phyloP scores from a whole-genome alignment of 2,113 vertebrate genomes.

The Pimephales promelas region DNA sequence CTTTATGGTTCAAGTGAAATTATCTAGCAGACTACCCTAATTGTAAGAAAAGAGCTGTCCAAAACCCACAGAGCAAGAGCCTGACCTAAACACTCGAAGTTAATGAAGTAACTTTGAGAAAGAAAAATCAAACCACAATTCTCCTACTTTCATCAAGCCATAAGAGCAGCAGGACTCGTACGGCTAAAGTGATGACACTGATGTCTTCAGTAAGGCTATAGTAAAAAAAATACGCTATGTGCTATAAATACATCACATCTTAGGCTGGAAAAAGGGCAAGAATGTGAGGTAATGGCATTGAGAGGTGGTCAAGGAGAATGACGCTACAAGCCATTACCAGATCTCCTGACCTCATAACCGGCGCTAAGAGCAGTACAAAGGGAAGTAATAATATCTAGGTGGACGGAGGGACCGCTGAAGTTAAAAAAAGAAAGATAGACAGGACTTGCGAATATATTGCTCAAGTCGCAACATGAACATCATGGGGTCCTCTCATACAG shows the following conservation, averaged over 20 bases:
- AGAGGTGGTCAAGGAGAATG: slow-evolving; percentile 30
- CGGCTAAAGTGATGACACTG: slow-evolving; percentile 1
- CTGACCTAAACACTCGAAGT: background rate
- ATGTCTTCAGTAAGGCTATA: background rate
- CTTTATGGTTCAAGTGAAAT: slow-evolving; percentile 7
- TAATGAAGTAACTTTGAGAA: background rate
- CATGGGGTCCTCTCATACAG: background rate
- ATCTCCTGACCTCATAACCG: slow-evolving; percentile 14
- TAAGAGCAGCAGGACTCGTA: background rate
- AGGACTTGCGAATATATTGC: slow-evolving; percentile 14
- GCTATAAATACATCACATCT: slow-evolving; percentile 7
- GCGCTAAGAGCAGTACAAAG: slow-evolving; percentile 4
- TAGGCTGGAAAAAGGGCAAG: slow-evolving; percentile 17
- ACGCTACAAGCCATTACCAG: background rate
- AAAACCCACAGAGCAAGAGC: slow-evolving; percentile 5
- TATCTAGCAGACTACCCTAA: background rate
- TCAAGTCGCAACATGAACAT: background rate
- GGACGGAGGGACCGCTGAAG: background rate
- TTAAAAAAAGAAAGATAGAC: background rate
- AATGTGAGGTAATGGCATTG: background rate
- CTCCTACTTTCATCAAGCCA: background rate
- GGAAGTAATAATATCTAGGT: slow-evolving; percentile 22
- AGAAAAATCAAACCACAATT: background rate
- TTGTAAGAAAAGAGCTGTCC: slow-evolving; percentile 36
- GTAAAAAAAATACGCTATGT: slow-evolving; percentile 28